Base-by-base conservation (phyloP, 1,140 invertebrate species). In the Hylyphantes graminicola region DNA sequence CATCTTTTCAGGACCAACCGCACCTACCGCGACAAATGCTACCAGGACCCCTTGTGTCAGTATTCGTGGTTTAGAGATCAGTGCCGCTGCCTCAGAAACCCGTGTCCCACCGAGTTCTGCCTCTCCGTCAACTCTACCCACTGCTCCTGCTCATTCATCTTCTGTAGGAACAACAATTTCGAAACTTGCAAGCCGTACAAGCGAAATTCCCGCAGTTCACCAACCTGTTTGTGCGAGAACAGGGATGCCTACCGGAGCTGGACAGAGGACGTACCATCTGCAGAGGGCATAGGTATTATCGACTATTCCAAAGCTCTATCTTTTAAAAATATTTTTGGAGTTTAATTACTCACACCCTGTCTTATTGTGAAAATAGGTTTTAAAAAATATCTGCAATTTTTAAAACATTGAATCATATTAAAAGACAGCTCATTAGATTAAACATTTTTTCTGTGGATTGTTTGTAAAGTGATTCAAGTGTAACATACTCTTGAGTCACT, bases 31-130 rank as follows among this genome's bases (percentile, higher is more conserved):
- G n/a, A 68, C 7, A 17, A 63, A 3, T 81, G 80, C 59, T 15
- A 50, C 8, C 13, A 55, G 13, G 35, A 74, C 10, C 80, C 59
- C 0, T 54, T 83, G 6, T 83, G 80, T 12, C 11, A 74, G 51
- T 83, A 70, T 70, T 83, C 80, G 0, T 83, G 80, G 80, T 83
- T 83, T 53, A n/a, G 64, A 51, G 80, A 83, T n/a, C 9, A 51
- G 7, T 83, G 80, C 51, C 7, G 11, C 3, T 75, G 70, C 53
- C 21, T 50, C 15, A 7, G 6, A 1, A 65, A 73, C 17, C 80
- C 80, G 9, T 83, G 80, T 13, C 19, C 65, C 5, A 74, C 80
- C 0, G 57, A 83, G 57, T 75, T 74, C 15, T 83, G 80, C 51
- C 17, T 75, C 8, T 1, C 35, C 2, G 50, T 54, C 9, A 75